Evolutionary conservation across 2,113 vertebrate species (phyloP).

Genomic region (Psephotus haematonotus): DNA sequence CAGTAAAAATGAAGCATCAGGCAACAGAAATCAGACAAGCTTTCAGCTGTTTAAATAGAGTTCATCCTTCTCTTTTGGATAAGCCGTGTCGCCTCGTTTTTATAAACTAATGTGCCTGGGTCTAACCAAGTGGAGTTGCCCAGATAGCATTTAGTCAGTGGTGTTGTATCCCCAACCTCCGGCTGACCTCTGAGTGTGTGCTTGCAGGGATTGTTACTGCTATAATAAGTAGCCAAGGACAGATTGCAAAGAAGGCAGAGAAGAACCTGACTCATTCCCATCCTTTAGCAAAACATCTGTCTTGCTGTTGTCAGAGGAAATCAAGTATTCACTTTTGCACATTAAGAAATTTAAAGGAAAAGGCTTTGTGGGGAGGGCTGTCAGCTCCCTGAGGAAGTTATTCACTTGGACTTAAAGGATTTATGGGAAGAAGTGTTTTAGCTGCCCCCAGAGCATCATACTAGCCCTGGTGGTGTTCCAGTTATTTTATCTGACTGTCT

Average conservation of each 20-base stretch:
- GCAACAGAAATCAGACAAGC: not conserved
- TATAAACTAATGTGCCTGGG: not conserved
- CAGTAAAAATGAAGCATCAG: not conserved
- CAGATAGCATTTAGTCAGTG: not conserved
- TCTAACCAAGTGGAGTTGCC: not conserved
- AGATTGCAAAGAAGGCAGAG: not conserved
- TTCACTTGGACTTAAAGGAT: not conserved
- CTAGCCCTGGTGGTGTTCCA: not conserved
- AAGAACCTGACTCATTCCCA: not conserved
- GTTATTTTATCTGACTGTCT: not conserved
- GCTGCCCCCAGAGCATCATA: not conserved
- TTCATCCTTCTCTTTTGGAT: not conserved
- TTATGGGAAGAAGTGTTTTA: not conserved
- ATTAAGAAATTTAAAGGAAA: not conserved
- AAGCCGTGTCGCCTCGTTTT: not conserved
- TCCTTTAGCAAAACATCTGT: not conserved
- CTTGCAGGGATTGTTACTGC: not conserved
- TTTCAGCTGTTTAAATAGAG: not conserved
- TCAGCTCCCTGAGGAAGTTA: not conserved
- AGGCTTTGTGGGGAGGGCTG: not conserved
- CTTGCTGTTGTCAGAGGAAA: not conserved
- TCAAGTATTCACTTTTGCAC: not conserved
- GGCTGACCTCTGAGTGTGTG: not conserved
- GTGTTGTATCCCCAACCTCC: not conserved
- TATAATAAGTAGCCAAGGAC: not conserved